A percentile compares a stretch with the other conserved stretches of the same genome.
phyloP scores from a whole-genome alignment of 1,140 invertebrate genomes.

The Diorhabda elongata region DNA sequence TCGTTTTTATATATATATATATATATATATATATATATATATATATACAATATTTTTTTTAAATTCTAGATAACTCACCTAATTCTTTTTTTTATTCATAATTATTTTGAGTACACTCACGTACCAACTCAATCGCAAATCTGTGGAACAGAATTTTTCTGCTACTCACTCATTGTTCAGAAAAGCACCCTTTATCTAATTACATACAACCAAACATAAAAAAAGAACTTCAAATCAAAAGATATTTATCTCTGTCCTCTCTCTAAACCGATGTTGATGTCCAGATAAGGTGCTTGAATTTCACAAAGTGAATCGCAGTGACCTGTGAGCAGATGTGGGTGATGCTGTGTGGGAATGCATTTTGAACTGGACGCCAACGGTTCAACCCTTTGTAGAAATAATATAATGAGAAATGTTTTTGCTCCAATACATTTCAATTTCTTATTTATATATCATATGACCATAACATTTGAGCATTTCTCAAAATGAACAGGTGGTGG shows the following conservation, averaged over 20 bases:
- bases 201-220: background rate
- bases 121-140: no score
- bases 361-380: background rate
- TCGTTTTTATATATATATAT: no score
- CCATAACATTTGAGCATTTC: background rate
- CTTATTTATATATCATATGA: background rate
- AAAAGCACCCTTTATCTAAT: background rate
- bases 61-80: no score
- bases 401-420: slow-evolving; percentile 15
- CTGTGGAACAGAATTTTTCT: no score
- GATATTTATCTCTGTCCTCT: slow-evolving; percentile 12
- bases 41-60: no score
- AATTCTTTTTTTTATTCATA: no score
- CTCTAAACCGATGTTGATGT: slow-evolving; percentile 10
- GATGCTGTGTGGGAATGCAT: slow-evolving; percentile 19
- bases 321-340: slow-evolving; percentile 20
- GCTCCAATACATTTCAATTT: slow-evolving; percentile 9
- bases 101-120: no score
- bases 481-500: background rate
- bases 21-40: no score
- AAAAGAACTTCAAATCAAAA: slow-evolving; percentile 15
- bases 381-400: slow-evolving; percentile 11
- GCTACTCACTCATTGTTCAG: no score
- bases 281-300: slow-evolving; percentile 15
- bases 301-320: slow-evolving; percentile 14